Percentiles rank a stretch among this genome's conserved stretches.
Evolutionary conservation across 2,113 vertebrate species (phyloP).

Genomic region (Cathartes aura): DNA sequence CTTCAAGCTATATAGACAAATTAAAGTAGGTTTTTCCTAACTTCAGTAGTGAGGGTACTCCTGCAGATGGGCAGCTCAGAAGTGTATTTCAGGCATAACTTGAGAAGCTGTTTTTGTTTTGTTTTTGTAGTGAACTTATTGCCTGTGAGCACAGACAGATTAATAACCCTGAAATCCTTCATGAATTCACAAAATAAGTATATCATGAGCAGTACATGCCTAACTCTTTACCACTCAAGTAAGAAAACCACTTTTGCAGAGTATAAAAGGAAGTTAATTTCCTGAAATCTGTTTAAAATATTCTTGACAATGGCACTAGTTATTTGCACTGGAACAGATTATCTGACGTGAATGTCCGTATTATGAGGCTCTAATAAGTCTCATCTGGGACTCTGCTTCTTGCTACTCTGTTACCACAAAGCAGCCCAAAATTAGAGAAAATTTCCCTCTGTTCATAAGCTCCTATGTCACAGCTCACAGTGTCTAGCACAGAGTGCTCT

Average conservation of each 20-base stretch:
- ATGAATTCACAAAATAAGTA: neutral
- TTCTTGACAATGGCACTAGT: neutral
- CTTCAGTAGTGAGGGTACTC: neutral
- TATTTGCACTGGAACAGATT: neutral
- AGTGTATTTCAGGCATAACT: neutral
- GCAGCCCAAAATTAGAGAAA: neutral
- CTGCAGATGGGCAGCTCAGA: neutral
- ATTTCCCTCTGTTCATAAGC: neutral
- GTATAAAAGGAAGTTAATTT: neutral
- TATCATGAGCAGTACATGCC: neutral
- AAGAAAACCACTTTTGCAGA: neutral
- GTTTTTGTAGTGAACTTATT: neutral
- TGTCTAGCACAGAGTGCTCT: neutral
- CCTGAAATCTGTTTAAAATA: neutral
- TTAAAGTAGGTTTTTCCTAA: neutral
- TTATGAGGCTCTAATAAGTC: neutral
- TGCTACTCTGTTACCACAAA: neutral
- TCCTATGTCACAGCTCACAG: neutral
- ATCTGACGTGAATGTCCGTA: neutral
- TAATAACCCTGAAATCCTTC: neutral
- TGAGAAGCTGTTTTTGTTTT: neutral
- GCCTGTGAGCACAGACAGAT: neutral
- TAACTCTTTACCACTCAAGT: neutral
- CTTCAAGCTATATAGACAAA: neutral
- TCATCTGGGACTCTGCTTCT: neutral